Base-by-base conservation (phyloP, 92 coral and sea anemone species). In the Umimayanthus kanabou region DNA sequence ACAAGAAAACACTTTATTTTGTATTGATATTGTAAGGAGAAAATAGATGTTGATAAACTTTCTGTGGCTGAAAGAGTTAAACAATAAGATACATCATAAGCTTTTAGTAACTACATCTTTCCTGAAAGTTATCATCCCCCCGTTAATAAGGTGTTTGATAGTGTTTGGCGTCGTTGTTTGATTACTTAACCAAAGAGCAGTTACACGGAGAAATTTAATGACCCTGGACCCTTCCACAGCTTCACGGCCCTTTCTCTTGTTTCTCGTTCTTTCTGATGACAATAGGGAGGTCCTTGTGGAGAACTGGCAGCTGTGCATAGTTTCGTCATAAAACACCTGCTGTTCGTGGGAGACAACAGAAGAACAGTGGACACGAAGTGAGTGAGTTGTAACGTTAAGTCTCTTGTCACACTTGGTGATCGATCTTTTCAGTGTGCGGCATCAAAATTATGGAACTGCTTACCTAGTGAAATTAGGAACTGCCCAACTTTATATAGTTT, bases 281-380 rank as follows among this genome's bases (percentile, higher is more conserved):
- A 4, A 26, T 80, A 97, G 99, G 99, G 99, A 30, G 99, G 99
- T 9, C 96, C 99, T 9, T 97, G 99, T 91, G 99, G 99, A n/a
- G 95, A 93, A 28, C 94, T 97, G 28, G 99, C 99, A 2, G 96
- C 98, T 18, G 99, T 97, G 9, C 99, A 97, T 73, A 95, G 92
- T 10, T 90, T 97, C 88, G 90, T 95, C 42, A 75, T 97, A 22
- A 97, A 97, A 69, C 95, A 92, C 67, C 89, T 96, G 58, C 85
- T 96, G 66, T 95, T 96, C 87, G 92, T 67, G 2, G 61, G 88
- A 73, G 98, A 91, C 4, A 82, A 91, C 5, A 85, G 88, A 40
- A 85, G 65, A 77, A 30, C 79, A 85, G 87, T 80, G 23, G 9
- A 79, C 16, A 88, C 18, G 74, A 79, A 49, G 93, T 91, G 76